phyloP scores from a whole-genome alignment of 2,888 invertebrate species.

The Dicranocentrus wangi region DNA sequence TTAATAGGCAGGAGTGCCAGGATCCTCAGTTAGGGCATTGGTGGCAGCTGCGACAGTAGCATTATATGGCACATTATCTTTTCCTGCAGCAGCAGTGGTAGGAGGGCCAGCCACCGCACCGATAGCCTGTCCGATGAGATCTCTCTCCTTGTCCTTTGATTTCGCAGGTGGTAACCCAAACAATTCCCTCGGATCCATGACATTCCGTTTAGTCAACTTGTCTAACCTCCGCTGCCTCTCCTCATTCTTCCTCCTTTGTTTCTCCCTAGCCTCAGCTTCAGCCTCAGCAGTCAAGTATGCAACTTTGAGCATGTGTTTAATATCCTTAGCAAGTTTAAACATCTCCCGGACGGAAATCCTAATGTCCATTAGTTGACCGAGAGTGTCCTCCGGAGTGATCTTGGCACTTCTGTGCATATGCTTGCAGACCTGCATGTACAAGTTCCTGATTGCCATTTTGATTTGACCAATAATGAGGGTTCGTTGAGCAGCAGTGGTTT shows the following conservation, averaged over 20 bases:
- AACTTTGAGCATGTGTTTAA: constrained; percentile 68
- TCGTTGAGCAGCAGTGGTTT: constrained; percentile 70
- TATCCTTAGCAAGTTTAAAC: constrained; percentile 68
- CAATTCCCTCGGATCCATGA: constrained; percentile 39
- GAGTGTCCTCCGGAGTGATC: constrained; percentile 65
- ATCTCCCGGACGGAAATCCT: constrained; percentile 69
- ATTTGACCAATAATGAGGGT: constrained; percentile 70
- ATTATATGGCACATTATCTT: no score
- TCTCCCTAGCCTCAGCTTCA: constrained; percentile 50
- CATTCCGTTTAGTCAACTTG: constrained; percentile 33
- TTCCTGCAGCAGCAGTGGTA: no score
- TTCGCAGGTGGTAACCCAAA: constrained; percentile 27
- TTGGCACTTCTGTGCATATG: constrained; percentile 65
- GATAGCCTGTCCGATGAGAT: no score
- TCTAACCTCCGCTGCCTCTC: constrained; percentile 50
- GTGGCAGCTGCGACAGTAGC: no score
- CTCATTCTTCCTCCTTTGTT: constrained; percentile 45
- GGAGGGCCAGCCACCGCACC: no score
- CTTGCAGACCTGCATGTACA: constrained; percentile 70
- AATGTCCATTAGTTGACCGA: constrained; percentile 70
- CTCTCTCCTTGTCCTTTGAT: no score
- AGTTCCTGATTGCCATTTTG: constrained; percentile 70
- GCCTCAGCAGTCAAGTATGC: constrained; percentile 63
- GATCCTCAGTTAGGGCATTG: no score
- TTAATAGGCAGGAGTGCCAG: no score